Percentiles rank a stretch among this genome's conserved stretches.
Conservation (phyloP, 2,797 vertebrate genomes). For the Picus viridis region DNA sequence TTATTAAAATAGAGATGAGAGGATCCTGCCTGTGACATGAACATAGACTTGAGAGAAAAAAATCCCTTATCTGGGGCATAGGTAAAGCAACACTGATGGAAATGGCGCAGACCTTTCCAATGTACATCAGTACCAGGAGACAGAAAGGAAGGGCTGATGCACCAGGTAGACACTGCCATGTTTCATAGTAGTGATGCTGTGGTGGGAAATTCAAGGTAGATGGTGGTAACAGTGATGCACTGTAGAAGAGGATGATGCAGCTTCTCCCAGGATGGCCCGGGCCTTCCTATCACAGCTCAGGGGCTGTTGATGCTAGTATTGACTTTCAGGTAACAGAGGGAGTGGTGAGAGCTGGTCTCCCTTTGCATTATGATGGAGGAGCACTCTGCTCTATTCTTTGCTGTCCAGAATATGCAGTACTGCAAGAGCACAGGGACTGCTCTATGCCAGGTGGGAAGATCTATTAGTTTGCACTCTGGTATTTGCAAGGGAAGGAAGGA, state of each 20-base stretch:
- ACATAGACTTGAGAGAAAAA: neutral
- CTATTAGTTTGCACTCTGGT: neutral
- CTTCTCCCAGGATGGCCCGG: neutral
- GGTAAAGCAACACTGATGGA: neutral
- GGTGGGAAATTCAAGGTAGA: neutral
- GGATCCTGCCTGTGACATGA: neutral
- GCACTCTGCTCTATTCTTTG: neutral
- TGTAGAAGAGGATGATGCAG: neutral
- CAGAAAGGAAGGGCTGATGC: neutral
- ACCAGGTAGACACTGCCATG: neutral
- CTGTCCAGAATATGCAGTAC: neutral
- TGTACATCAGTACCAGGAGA: neutral
- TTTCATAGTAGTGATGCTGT: accelerated
- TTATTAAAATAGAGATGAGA: neutral
- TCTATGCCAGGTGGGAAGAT: neutral
- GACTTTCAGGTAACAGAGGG: neutral
- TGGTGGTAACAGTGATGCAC: neutral
- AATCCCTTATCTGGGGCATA: neutral
- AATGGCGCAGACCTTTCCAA: neutral
- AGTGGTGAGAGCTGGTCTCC: neutral
- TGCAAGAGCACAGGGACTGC: neutral
- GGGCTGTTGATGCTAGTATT: neutral
- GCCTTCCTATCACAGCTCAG: neutral
- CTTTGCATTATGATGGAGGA: accelerated
- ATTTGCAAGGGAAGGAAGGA: neutral